These are phyloP conservation scores for Chrysina gloriosa DNA, from an alignment of 2,888 invertebrate species.

Conservation along the genomic window DNA sequence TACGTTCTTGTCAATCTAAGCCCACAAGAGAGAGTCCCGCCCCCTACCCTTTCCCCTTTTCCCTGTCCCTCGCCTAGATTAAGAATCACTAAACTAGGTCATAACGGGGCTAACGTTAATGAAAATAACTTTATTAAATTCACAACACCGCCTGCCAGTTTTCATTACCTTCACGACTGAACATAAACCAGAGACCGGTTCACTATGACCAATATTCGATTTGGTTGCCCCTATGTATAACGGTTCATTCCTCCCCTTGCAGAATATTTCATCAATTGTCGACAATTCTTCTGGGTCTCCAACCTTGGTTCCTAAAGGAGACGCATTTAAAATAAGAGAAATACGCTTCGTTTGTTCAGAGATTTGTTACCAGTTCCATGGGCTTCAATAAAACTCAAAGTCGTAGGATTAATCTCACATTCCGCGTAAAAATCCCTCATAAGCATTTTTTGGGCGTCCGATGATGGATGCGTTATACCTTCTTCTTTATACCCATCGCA, in stretches of 20 bases:
- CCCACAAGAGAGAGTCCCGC: too few species aligned
- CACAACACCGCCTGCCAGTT: too few species aligned
- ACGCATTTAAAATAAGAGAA: too few species aligned
- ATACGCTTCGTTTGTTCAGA: too few species aligned
- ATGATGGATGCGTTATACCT: slow-evolving; percentile 62
- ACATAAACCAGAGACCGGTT: slow-evolving; percentile 86
- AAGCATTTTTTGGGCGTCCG: slow-evolving; percentile 71
- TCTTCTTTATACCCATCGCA: slow-evolving; percentile 62
- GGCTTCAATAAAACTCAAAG: slow-evolving; percentile 85
- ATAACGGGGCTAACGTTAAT: too few species aligned
- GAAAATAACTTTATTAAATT: too few species aligned
- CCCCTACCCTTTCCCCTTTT: too few species aligned
- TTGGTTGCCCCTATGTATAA: slow-evolving; percentile 91
- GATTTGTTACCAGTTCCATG: slow-evolving; percentile 62
- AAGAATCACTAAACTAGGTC: too few species aligned
- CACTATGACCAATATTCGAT: slow-evolving; percentile 94
- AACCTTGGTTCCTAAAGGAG: slow-evolving; percentile 76
- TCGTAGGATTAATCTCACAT: slow-evolving; percentile 76
- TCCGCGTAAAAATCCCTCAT: slow-evolving; percentile 75
- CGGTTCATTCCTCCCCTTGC: slow-evolving; percentile 78
- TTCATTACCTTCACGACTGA: slow-evolving; percentile 86
- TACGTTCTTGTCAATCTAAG: too few species aligned
- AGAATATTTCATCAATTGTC: slow-evolving; percentile 84
- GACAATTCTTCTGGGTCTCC: slow-evolving; percentile 94
- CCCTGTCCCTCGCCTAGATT: too few species aligned